Evolutionary conservation across 2,888 invertebrate species (phyloP).

Genomic region (Pyralis farinalis): DNA sequence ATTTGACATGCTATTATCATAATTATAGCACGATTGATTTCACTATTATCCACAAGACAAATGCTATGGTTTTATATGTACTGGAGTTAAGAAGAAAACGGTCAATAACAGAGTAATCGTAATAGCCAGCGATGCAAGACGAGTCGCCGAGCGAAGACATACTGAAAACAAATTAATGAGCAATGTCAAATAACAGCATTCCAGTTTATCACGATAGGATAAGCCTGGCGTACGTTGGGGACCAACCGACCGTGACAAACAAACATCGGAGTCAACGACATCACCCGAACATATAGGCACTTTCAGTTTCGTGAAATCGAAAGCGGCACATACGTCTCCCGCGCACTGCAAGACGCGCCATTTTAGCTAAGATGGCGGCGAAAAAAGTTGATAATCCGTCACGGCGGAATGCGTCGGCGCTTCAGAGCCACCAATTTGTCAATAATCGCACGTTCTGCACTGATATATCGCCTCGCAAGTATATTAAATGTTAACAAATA

Average conservation of each 20-base stretch:
- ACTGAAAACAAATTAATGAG: slow-evolving; percentile 62
- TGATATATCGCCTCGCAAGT: slow-evolving; percentile 24
- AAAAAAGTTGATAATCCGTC: slow-evolving; percentile 66
- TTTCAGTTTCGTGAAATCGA: slow-evolving; percentile 78
- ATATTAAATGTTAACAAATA: too few species aligned
- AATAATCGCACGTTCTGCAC: slow-evolving; percentile 34
- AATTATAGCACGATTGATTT: background rate
- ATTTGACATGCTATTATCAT: background rate
- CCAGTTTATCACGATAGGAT: slow-evolving; percentile 62
- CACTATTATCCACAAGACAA: slow-evolving; percentile 11
- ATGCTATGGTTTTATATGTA: background rate
- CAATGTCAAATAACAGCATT: slow-evolving; percentile 61
- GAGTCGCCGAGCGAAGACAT: slow-evolving; percentile 41
- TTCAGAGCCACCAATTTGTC: slow-evolving; percentile 58
- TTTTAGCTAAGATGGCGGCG: slow-evolving; percentile 63
- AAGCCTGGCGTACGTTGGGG: slow-evolving; percentile 43
- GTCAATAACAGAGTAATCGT: slow-evolving; percentile 45
- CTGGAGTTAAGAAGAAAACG: slow-evolving; percentile 26
- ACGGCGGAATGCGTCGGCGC: slow-evolving; percentile 47
- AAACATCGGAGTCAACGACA: slow-evolving; percentile 77
- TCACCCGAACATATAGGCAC: slow-evolving; percentile 72
- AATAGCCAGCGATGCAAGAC: slow-evolving; percentile 41
- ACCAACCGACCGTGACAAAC: slow-evolving; percentile 73
- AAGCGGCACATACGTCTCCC: slow-evolving; percentile 65
- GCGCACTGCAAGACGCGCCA: slow-evolving; percentile 50